Evolutionary conservation across 2,113 vertebrate species (phyloP).

Genomic region (Turdus rufiventris): DNA sequence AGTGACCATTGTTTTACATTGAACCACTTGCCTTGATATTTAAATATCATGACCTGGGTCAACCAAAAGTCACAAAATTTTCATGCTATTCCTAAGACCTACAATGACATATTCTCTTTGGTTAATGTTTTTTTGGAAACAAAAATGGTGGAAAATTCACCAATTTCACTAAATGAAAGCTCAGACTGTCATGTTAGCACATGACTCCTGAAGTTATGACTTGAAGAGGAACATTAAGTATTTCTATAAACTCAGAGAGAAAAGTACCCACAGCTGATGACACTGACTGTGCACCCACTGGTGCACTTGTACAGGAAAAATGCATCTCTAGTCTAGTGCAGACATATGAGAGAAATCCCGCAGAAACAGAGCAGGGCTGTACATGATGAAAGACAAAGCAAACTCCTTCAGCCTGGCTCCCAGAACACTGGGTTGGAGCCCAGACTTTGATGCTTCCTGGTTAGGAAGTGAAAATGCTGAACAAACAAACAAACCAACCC

Average conservation of each 20-base stretch:
- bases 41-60: not conserved
- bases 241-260: not conserved
- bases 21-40: not conserved
- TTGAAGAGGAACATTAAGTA: not conserved
- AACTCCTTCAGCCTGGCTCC: not conserved
- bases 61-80: not conserved
- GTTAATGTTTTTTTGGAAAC: not conserved
- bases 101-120: not conserved
- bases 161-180: not conserved
- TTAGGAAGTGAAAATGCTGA: conserved; percentile 6
- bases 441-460: not conserved
- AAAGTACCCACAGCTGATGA: not conserved
- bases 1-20: not conserved
- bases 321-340: not conserved
- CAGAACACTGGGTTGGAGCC: not conserved
- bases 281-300: not conserved
- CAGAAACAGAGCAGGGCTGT: not conserved
- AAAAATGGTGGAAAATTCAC: not conserved
- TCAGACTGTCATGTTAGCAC: not conserved
- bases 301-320: not conserved
- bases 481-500: not conserved
- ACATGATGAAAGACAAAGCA: not conserved
- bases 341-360: not conserved
- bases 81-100: not conserved
- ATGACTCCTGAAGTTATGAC: not conserved